These are phyloP conservation scores for Ricordea florida DNA, from an alignment of 92 coral and sea anemone species.

Conservation along the genomic window DNA sequence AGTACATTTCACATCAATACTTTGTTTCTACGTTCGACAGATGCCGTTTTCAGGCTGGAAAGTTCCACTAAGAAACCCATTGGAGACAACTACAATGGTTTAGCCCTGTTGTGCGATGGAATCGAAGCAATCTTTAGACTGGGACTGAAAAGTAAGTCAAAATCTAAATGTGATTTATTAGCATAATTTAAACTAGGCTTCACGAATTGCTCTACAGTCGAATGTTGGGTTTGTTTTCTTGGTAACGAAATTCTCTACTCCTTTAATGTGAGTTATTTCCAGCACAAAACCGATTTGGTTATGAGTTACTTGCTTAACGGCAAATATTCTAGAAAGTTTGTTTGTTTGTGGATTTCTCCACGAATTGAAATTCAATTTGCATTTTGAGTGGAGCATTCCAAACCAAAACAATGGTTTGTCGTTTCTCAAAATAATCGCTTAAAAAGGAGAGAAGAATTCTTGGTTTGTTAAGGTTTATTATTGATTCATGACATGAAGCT, in stretches of 20 bases:
- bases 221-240: too few relatives aligned
- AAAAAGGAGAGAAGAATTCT: too few relatives aligned
- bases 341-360: conserved; percentile 28
- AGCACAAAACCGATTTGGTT: too few relatives aligned
- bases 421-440: not conserved
- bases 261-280: too few relatives aligned
- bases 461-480: not conserved
- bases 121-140: conserved; percentile 66
- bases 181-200: conserved; percentile 8
- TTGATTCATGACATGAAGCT: conserved; percentile 5
- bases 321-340: not conserved
- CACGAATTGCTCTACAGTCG: not conserved
- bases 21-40: conserved; percentile 24
- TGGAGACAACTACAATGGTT: conserved; percentile 57
- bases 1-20: not conserved
- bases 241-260: too few relatives aligned
- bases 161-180: not conserved
- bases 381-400: not conserved
- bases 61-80: conserved; percentile 75
- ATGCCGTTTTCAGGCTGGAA: conserved; percentile 61
- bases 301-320: too few relatives aligned
- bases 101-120: conserved; percentile 70
- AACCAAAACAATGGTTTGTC: not conserved
- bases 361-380: not conserved
- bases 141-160: conserved; percentile 80